Base-by-base conservation (phyloP, 2,888 invertebrate species). In the Ochlodes sylvanus region DNA sequence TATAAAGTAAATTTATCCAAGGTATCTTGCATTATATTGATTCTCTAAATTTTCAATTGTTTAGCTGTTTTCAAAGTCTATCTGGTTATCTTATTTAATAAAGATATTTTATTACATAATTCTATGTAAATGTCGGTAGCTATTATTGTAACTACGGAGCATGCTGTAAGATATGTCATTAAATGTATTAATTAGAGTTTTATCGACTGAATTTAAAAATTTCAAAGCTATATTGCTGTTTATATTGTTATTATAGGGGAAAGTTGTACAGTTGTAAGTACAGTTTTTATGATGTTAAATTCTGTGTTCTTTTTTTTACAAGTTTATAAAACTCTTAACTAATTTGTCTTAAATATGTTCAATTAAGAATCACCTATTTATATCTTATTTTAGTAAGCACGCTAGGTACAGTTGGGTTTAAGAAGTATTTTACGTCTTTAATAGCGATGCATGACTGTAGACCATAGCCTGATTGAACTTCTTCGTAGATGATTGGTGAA, bases 21-120 rank as follows among this genome's bases (percentile, higher is more conserved):
- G 52, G 50, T 70, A 72, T 70, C 70, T 70, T 72, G 58, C 65
- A 73, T 69, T 70, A 69, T 69, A 70, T 71, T 63, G 50, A 71
- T 72, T 71, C 63, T 72, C 71, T 72, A 69, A 70, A 72, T 71
- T 70, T 70, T 71, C 64, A 70, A 72, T 76, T 77, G 74, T 77
- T 78, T 92, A 87, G 86, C 81, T 85, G 79, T 87, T 85, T 86
- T 86, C 84, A 92, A 90, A 92, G 87, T 92, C 86, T 92, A 92
- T 91, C 88, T 80, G 87, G 90, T 91, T 91, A 86, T 78, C 72
- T 80, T 81, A 85, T 88, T 90, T 82, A 84, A 61, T 62, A 61
- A 84, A 86, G 80, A 88, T 90, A 91, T 91, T 91, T 89, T 90
- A 90, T 86, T 84, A 88, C 83, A 86, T 85, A 83, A 79, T 80